Evolutionary conservation across 2,888 invertebrate genomes (phyloP).

Genomic region (Scaptomyza flava): DNA sequence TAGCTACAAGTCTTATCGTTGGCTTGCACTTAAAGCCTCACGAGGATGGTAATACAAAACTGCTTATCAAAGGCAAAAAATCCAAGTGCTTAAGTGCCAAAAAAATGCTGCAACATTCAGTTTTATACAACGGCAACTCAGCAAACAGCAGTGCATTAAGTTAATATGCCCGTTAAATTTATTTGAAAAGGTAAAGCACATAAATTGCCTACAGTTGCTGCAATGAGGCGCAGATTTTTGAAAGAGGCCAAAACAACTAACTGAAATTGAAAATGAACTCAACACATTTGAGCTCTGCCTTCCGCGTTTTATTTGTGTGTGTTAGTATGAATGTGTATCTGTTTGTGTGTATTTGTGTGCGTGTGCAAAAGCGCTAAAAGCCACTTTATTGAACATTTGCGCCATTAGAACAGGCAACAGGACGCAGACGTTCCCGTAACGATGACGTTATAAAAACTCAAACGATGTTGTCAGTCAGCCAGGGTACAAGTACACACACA

Average conservation of each 20-base stretch:
- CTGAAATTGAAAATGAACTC: slow-evolving; percentile 23
- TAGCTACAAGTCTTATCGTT: not conserved
- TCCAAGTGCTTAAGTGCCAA: slow-evolving; percentile 5
- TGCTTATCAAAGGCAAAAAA: not conserved
- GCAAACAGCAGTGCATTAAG: slow-evolving; percentile 44
- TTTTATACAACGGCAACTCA: not conserved
- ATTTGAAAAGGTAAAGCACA: slow-evolving; percentile 58
- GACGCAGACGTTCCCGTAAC: slow-evolving; percentile 49
- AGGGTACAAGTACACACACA: slow-evolving; percentile 19
- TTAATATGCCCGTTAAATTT: slow-evolving; percentile 60
- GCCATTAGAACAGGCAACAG: slow-evolving; percentile 69
- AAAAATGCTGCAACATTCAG: slow-evolving; percentile 6
- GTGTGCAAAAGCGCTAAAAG: slow-evolving; percentile 68
- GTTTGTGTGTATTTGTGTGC: slow-evolving; percentile 19
- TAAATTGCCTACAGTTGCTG: slow-evolving; percentile 61
- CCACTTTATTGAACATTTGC: slow-evolving; percentile 79
- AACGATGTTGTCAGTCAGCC: slow-evolving; percentile 78
- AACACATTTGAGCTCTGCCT: slow-evolving; percentile 47
- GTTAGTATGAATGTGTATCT: not conserved
- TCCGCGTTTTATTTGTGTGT: slow-evolving; percentile 33
- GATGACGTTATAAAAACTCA: slow-evolving; percentile 67
- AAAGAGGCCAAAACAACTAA: slow-evolving; percentile 25
- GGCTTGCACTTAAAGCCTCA: slow-evolving; percentile 9
- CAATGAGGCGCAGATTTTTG: slow-evolving; percentile 64
- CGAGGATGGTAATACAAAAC: slow-evolving; percentile 2